A percentile compares a stretch with the other conserved stretches of the same genome.
Conservation (phyloP, 2,888 invertebrate genomes). For the Proisotoma minuta region DNA sequence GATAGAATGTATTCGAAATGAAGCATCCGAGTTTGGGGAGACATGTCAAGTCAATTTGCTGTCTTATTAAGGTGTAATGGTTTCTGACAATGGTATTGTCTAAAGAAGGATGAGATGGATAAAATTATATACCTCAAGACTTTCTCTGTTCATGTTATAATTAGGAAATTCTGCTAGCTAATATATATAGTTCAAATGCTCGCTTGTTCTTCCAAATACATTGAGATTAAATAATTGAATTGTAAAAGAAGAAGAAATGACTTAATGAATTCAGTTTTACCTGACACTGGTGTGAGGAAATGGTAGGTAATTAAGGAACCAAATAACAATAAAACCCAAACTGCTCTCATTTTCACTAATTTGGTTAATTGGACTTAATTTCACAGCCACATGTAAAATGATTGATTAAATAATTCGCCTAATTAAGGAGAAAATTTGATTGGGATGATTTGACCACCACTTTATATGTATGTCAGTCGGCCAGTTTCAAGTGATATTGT, state of each 20-base stretch:
- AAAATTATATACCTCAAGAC: no score
- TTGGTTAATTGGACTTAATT: slow-evolving; percentile 33
- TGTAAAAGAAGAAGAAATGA: no score
- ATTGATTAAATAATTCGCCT: not conserved
- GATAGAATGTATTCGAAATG: no score
- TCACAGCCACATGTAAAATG: slow-evolving; percentile 42
- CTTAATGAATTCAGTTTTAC: no score
- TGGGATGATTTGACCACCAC: slow-evolving; percentile 1
- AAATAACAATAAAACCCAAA: slow-evolving; percentile 45
- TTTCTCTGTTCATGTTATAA: no score
- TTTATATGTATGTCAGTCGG: no score
- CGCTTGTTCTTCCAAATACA: no score
- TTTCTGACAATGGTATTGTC: not conserved
- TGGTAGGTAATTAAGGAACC: slow-evolving; percentile 46
- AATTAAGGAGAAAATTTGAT: not conserved
- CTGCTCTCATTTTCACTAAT: slow-evolving; percentile 38
- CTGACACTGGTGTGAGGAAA: slow-evolving; percentile 45
- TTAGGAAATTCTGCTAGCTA: no score
- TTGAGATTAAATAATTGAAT: no score
- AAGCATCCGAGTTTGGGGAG: not conserved
- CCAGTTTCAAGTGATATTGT: no score
- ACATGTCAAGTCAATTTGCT: slow-evolving; percentile 4
- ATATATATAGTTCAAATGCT: no score
- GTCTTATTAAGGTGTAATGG: slow-evolving; percentile 10
- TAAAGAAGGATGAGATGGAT: no score